Evolutionary conservation across 2,797 vertebrate genomes (phyloP).

Genomic region (Sebastes diaconus): DNA sequence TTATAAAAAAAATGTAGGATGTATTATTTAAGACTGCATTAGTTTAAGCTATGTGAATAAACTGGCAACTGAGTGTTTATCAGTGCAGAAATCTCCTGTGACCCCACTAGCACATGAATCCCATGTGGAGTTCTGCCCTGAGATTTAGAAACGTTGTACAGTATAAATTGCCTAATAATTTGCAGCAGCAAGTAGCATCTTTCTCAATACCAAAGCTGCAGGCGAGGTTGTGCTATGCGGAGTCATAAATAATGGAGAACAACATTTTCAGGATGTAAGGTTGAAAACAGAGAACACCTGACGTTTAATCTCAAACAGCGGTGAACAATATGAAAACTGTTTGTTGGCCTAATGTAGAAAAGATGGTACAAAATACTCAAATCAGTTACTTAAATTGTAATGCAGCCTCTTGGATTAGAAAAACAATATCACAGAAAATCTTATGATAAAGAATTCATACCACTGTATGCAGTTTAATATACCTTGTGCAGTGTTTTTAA

Average conservation of each 20-base stretch:
- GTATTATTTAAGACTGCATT: not conserved
- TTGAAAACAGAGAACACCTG: not conserved
- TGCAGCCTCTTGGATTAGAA: not conserved
- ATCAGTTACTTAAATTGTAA: not conserved
- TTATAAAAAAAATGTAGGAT: not conserved
- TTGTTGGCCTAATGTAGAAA: not conserved
- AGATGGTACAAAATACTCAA: not conserved
- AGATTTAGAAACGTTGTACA: not conserved
- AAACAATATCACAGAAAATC: not conserved
- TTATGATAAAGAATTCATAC: not conserved
- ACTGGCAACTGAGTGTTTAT: not conserved
- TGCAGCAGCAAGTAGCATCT: not conserved
- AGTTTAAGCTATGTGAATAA: not conserved
- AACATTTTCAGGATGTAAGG: not conserved
- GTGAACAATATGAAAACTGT: not conserved
- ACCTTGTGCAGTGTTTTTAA: not conserved
- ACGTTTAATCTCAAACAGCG: constrained; percentile 15
- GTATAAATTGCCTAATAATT: not conserved
- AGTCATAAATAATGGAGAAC: not conserved
- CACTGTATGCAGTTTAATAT: not conserved
- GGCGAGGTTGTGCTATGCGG: not conserved
- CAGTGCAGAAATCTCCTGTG: no score
- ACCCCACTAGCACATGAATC: not conserved
- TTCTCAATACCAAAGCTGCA: not conserved
- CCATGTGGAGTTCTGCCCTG: not conserved